Conservation (phyloP, 1,140 invertebrate species). For the Triops longicaudatus region DNA sequence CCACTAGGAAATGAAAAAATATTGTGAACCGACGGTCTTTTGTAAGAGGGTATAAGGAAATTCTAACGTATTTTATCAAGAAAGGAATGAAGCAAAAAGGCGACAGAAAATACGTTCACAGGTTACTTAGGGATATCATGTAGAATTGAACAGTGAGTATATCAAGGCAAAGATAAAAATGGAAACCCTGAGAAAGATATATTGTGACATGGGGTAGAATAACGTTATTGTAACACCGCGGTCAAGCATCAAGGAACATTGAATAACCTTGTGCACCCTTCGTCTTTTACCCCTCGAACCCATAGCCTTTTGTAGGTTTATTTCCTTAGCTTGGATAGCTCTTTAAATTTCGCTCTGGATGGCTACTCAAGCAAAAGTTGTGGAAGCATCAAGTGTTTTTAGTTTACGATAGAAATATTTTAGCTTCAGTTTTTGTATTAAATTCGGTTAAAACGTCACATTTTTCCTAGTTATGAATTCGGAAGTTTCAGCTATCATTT, state of each 20-base stretch:
- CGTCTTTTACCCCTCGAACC: background rate
- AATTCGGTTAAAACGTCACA: background rate
- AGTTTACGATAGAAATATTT: background rate
- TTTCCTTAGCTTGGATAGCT: background rate
- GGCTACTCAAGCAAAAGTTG: background rate
- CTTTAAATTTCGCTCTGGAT: background rate
- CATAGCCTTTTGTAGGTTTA: background rate
- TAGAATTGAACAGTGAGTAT: background rate
- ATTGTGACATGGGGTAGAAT: conserved; percentile 1
- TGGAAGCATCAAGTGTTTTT: background rate
- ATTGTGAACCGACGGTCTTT: no score
- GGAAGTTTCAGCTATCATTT: no score
- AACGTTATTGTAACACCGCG: background rate
- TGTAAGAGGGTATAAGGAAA: no score
- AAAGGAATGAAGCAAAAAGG: no score
- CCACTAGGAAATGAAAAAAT: no score
- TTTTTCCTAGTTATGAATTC: no score
- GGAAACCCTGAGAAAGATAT: background rate
- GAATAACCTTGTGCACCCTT: conserved; percentile 1
- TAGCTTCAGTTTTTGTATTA: background rate
- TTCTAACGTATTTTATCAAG: no score
- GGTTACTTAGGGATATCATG: no score
- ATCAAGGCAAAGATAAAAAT: background rate
- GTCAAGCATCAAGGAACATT: background rate
- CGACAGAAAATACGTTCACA: no score